phyloP scores from a whole-genome alignment of 2,797 vertebrate genomes.

The Aulostomus chinensis region DNA sequence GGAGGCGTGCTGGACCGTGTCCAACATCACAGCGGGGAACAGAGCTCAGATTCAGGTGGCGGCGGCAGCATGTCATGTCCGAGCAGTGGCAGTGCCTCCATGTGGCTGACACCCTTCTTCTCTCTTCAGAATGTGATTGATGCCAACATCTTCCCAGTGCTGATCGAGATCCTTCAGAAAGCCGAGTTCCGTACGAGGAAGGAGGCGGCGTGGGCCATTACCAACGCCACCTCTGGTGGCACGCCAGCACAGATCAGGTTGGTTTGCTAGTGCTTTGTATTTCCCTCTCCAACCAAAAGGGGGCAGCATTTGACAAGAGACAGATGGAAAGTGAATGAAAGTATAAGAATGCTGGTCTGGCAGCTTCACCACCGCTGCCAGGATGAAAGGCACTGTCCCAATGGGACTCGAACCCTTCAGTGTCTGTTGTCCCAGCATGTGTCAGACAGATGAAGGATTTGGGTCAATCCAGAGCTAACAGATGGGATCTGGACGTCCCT shows the following conservation, averaged over 20 bases:
- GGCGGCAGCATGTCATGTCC: background rate
- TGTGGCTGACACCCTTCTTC: background rate
- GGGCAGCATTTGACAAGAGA: too few species aligned
- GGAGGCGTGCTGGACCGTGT: slow-evolving; percentile 93
- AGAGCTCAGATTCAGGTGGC: slow-evolving; percentile 89
- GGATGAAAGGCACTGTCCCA: too few species aligned
- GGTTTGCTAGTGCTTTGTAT: background rate
- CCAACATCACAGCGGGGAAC: slow-evolving; percentile 93
- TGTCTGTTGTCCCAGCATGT: too few species aligned
- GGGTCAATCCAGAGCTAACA: too few species aligned
- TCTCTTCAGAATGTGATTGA: slow-evolving; percentile 86
- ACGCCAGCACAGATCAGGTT: slow-evolving; percentile 88
- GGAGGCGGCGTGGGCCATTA: slow-evolving; percentile 91
- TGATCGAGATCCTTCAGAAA: slow-evolving; percentile 93
- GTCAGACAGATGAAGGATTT: too few species aligned
- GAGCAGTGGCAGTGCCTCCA: background rate
- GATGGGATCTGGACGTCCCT: too few species aligned
- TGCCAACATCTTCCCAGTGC: slow-evolving; percentile 90
- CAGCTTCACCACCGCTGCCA: too few species aligned
- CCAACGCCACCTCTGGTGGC: slow-evolving; percentile 90
- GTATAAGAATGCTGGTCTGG: too few species aligned
- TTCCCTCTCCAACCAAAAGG: too few species aligned
- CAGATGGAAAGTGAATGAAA: too few species aligned
- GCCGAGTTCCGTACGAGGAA: slow-evolving; percentile 93
- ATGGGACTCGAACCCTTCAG: too few species aligned